Conservation (phyloP, 1,140 invertebrate species). For the Popillia japonica region DNA sequence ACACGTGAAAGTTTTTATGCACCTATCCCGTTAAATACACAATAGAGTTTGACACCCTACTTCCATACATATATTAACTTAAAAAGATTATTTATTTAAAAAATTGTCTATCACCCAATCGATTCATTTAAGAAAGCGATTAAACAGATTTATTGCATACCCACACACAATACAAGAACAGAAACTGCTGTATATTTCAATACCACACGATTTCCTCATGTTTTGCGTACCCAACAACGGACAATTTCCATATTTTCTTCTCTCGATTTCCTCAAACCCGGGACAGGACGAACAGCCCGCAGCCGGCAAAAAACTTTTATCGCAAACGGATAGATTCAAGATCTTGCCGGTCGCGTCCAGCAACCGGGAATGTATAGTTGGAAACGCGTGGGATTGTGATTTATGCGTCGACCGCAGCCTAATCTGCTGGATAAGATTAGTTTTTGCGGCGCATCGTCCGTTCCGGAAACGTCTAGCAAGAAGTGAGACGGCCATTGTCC, state of each 20-base stretch:
- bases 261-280: not conserved
- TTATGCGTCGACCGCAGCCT: constrained; percentile 37
- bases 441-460: constrained; percentile 37
- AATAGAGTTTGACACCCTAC: too few relatives aligned
- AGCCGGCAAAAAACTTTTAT: constrained; percentile 37
- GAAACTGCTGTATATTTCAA: too few relatives aligned
- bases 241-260: not conserved
- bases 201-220: too few relatives aligned
- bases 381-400: constrained; percentile 29
- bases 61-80: too few relatives aligned
- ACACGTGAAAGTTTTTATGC: not conserved
- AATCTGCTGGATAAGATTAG: constrained; percentile 39
- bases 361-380: not conserved
- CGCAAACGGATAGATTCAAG: constrained; percentile 38
- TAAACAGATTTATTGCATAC: not conserved
- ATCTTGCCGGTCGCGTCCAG: constrained; percentile 13
- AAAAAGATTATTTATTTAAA: too few relatives aligned
- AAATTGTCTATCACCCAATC: too few relatives aligned
- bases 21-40: not conserved
- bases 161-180: too few relatives aligned
- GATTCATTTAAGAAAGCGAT: too few relatives aligned
- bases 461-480: constrained; percentile 26
- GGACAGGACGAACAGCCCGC: not conserved
- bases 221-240: too few relatives aligned
- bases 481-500: constrained; percentile 38